These are phyloP conservation scores for Mesorhabditis belari DNA, from an alignment of 2,888 invertebrate species.

Conservation along the genomic window DNA sequence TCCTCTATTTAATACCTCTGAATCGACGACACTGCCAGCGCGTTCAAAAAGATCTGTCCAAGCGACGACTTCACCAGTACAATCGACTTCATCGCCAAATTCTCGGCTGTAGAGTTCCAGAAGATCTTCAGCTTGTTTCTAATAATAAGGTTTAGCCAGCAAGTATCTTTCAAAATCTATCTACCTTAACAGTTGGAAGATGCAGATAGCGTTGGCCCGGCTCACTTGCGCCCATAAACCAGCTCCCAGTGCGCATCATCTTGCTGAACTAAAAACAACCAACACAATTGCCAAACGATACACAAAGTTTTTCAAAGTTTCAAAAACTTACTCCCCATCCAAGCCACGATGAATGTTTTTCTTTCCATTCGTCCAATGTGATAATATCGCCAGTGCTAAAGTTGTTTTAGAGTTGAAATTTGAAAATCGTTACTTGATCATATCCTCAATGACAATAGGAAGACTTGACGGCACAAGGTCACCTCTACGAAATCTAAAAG, in stretches of 20 bases:
- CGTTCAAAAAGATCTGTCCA: conserved; percentile 22
- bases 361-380: conserved; percentile 23
- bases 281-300: neutral
- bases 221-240: conserved; percentile 19
- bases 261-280: neutral
- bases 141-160: neutral
- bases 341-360: conserved; percentile 27
- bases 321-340: conserved; percentile 22
- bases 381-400: conserved; percentile 20
- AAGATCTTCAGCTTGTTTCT: conserved; percentile 17
- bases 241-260: conserved; percentile 20
- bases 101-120: conserved; percentile 23
- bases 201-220: conserved; percentile 15
- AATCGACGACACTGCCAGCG: conserved; percentile 6
- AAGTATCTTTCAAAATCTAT: no score
- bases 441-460: conserved; percentile 29
- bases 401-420: conserved; percentile 2
- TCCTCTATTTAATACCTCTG: no score
- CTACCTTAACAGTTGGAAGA: conserved; percentile 26
- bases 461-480: conserved; percentile 38
- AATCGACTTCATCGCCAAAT: conserved; percentile 35
- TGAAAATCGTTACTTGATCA: conserved; percentile 26
- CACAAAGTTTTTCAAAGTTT: neutral
- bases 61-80: conserved; percentile 27
- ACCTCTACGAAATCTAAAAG: conserved; percentile 33